Conservation (phyloP, 2,888 invertebrate genomes). For the Tigriopus californicus region DNA sequence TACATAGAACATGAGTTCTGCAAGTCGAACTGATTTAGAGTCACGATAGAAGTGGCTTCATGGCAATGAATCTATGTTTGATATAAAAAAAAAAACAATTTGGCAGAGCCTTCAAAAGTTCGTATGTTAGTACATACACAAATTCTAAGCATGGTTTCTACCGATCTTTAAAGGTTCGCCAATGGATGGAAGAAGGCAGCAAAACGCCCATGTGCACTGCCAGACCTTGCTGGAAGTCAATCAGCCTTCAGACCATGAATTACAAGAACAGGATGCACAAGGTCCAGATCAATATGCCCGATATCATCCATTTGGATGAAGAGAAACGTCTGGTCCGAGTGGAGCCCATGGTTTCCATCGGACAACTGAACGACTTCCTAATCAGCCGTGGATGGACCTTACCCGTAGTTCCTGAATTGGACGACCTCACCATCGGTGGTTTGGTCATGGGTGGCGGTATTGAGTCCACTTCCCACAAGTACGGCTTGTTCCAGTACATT, state of each 20-base stretch:
- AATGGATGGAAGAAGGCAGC: not conserved
- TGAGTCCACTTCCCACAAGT: slow-evolving; percentile 53
- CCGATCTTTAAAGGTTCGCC: not conserved
- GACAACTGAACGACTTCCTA: slow-evolving; percentile 52
- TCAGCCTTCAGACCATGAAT: slow-evolving; percentile 1
- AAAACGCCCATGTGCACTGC: slow-evolving; percentile 11
- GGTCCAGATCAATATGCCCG: slow-evolving; percentile 47
- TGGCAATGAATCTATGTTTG: too few species aligned
- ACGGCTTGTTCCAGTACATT: slow-evolving; percentile 44
- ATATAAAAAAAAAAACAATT: too few species aligned
- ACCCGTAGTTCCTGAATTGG: slow-evolving; percentile 59
- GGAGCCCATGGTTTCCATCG: slow-evolving; percentile 63
- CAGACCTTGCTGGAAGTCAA: slow-evolving; percentile 9
- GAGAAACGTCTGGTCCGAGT: slow-evolving; percentile 44
- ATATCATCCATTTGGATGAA: slow-evolving; percentile 48
- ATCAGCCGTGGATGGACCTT: slow-evolving; percentile 50
- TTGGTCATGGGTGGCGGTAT: slow-evolving; percentile 61
- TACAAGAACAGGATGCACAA: slow-evolving; percentile 11
- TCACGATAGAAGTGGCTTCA: too few species aligned
- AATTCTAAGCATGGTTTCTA: too few species aligned
- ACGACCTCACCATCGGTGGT: slow-evolving; percentile 37
- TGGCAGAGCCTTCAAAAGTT: too few species aligned
- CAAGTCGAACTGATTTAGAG: too few species aligned
- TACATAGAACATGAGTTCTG: too few species aligned
- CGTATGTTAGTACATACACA: too few species aligned